Evolutionary conservation across 2,888 invertebrate genomes (phyloP).

Genomic region (Azorinus chamasolen): DNA sequence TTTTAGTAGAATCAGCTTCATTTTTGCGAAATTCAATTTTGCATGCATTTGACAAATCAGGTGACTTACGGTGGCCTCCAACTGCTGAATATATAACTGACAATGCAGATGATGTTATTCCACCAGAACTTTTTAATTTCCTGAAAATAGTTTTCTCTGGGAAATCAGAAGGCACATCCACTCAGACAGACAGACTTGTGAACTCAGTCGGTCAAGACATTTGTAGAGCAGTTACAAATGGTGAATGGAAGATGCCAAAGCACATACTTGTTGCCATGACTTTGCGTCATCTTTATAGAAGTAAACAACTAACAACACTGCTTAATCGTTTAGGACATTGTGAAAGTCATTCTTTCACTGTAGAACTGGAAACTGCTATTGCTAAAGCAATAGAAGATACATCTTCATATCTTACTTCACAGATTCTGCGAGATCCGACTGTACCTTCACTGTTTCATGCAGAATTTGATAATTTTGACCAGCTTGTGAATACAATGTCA

Average conservation of each 20-base stretch:
- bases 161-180: too few relatives aligned
- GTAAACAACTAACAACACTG: conserved; percentile 36
- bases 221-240: conserved; percentile 24
- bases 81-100: too few relatives aligned
- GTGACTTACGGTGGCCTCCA: too few relatives aligned
- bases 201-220: conserved; percentile 56
- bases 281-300: conserved; percentile 49
- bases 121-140: too few relatives aligned
- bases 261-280: conserved; percentile 53
- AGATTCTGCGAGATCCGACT: conserved; percentile 54
- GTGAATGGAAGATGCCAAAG: conserved; percentile 51
- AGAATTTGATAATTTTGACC: conserved; percentile 72
- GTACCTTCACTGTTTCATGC: conserved; percentile 63
- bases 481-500: conserved; percentile 58
- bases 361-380: conserved; percentile 59
- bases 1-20: too few relatives aligned
- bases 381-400: conserved; percentile 52
- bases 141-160: too few relatives aligned
- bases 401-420: conserved; percentile 52
- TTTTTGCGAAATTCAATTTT: too few relatives aligned
- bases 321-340: conserved; percentile 57
- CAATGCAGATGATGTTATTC: too few relatives aligned
- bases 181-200: conserved; percentile 26
- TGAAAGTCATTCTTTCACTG: conserved; percentile 53
- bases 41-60: too few relatives aligned